Conservation (phyloP, 1,140 invertebrate genomes). For the Danaus melanippus region DNA sequence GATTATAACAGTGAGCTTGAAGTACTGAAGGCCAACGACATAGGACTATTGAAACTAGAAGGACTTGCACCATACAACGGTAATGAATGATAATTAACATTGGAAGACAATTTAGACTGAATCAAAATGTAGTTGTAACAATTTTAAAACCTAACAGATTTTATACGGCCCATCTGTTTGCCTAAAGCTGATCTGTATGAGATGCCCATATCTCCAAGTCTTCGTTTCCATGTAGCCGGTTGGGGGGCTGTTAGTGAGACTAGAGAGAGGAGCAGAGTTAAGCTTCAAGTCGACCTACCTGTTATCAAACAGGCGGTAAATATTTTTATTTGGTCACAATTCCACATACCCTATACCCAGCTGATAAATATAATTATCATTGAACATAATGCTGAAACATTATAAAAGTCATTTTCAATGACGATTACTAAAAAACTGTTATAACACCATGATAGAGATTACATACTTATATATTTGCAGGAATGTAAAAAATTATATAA, state of each 20-base stretch:
- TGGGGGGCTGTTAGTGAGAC: slow-evolving; percentile 75
- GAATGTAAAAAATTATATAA: slow-evolving; percentile 18
- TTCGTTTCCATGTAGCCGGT: slow-evolving; percentile 75
- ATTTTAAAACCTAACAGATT: slow-evolving; percentile 43
- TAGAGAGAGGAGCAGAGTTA: slow-evolving; percentile 38
- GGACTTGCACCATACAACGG: slow-evolving; percentile 50
- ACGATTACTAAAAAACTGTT: background rate
- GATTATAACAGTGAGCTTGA: slow-evolving; percentile 37
- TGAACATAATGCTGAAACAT: background rate
- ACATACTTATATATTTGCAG: slow-evolving; percentile 21
- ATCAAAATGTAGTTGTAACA: slow-evolving; percentile 14
- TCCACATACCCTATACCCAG: no score
- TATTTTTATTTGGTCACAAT: slow-evolving; percentile 1
- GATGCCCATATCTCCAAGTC: slow-evolving; percentile 3
- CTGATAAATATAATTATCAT: no score
- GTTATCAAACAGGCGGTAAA: slow-evolving; percentile 22
- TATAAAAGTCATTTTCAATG: background rate
- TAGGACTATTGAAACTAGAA: slow-evolving; percentile 64
- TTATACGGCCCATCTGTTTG: slow-evolving; percentile 46
- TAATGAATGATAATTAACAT: slow-evolving; percentile 10
- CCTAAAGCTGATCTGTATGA: slow-evolving; percentile 28
- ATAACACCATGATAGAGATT: background rate
- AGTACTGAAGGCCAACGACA: slow-evolving; percentile 49
- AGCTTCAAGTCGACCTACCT: slow-evolving; percentile 38
- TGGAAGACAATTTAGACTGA: background rate